Evolutionary conservation across 2,888 invertebrate genomes (phyloP).

Genomic region (Capitulum mitella): DNA sequence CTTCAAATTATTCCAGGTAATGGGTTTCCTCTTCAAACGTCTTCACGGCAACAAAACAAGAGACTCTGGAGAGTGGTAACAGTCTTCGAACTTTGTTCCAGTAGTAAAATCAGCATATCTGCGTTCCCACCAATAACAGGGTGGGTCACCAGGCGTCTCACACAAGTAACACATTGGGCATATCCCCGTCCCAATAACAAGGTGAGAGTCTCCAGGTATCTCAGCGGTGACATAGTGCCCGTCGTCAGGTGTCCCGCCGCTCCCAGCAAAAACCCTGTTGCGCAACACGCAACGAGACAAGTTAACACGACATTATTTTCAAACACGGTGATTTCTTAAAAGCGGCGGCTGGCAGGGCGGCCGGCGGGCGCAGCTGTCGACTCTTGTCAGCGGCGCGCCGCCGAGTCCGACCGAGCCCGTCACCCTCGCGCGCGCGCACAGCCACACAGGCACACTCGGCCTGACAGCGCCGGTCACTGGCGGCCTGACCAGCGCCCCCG

Average conservation of each 20-base stretch:
- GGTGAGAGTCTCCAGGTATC: background rate
- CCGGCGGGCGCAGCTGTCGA: background rate
- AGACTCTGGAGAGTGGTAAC: too few species aligned
- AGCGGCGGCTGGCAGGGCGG: constrained; percentile 11
- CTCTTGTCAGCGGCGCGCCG: background rate
- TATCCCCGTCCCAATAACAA: too few species aligned
- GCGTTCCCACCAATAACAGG: too few species aligned
- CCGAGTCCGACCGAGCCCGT: background rate
- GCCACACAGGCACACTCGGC: too few species aligned
- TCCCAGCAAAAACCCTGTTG: background rate
- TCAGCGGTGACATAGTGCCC: background rate
- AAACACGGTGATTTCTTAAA: constrained; percentile 24
- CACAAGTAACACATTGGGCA: too few species aligned
- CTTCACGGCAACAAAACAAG: too few species aligned
- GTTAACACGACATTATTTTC: constrained; percentile 24
- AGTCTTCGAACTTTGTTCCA: too few species aligned
- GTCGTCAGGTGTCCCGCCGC: background rate
- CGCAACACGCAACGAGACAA: constrained; percentile 10
- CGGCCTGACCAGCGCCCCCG: background rate
- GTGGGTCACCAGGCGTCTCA: too few species aligned
- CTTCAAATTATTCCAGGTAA: too few species aligned
- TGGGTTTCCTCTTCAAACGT: too few species aligned
- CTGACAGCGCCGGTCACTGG: background rate
- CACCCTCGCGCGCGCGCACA: background rate
- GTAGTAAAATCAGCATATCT: too few species aligned